Percentiles rank a stretch among this genome's conserved stretches.
Evolutionary conservation across 1,140 invertebrate species (phyloP).

Genomic region (Apis florea): DNA sequence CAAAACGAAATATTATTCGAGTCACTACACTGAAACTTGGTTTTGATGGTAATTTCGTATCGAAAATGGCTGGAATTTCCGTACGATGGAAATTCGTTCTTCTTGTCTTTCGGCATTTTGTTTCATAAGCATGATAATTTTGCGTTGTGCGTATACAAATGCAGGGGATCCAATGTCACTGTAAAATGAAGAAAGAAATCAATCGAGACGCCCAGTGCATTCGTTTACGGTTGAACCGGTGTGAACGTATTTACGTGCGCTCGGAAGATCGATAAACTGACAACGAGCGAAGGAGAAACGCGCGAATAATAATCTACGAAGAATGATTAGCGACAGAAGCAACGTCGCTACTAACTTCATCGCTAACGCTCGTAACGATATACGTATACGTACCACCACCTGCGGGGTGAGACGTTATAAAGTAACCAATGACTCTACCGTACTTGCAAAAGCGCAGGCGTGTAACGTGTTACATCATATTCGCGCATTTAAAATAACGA

Average conservation of each 20-base stretch:
- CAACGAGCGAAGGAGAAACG: neutral
- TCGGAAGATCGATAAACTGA: neutral
- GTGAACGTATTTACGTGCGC: neutral
- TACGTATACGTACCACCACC: neutral
- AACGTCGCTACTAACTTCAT: slow-evolving; percentile 30
- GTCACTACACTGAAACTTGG: neutral
- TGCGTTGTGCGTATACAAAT: neutral
- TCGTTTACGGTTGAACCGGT: too few relatives aligned
- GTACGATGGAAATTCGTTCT: neutral
- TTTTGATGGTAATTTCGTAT: neutral
- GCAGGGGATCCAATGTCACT: neutral
- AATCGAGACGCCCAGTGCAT: neutral
- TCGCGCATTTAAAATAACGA: too few relatives aligned
- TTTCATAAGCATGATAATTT: neutral
- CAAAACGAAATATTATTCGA: slow-evolving; percentile 3
- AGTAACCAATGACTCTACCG: neutral
- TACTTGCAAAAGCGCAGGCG: slow-evolving; percentile 1
- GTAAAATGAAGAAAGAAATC: neutral
- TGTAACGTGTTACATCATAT: neutral
- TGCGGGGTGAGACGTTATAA: neutral
- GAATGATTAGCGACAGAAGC: neutral
- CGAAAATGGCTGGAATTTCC: neutral
- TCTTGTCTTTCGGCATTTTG: neutral
- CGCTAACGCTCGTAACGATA: slow-evolving; percentile 15
- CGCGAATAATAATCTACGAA: too few relatives aligned